A percentile compares a stretch with the other conserved stretches of the same genome.
Conservation (phyloP, 2,797 vertebrate species). For the Sciaenops ocellatus region DNA sequence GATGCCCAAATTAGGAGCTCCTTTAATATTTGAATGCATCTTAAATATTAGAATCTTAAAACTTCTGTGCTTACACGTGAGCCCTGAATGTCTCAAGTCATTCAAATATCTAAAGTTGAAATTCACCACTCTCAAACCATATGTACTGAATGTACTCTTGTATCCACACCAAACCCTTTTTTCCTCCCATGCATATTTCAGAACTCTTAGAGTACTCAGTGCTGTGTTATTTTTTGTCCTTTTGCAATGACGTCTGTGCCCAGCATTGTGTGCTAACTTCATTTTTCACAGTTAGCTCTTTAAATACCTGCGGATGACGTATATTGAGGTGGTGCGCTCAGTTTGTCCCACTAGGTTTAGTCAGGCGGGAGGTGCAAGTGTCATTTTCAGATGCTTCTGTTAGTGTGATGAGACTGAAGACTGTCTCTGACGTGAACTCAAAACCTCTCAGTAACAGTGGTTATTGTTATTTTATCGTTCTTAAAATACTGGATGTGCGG, state of each 20-base stretch:
- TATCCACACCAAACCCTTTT: not conserved
- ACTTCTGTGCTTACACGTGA: not conserved
- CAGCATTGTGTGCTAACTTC: conserved; percentile 32
- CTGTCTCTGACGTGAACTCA: not conserved
- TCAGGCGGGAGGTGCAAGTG: conserved; percentile 16
- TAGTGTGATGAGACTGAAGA: not conserved
- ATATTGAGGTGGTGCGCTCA: not conserved
- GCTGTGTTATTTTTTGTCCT: not conserved
- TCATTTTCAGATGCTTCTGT: conserved; percentile 29
- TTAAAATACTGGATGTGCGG: not conserved
- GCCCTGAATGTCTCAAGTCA: conserved; percentile 16
- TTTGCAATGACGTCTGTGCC: conserved; percentile 22
- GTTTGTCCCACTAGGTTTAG: conserved; percentile 11
- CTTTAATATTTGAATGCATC: conserved; percentile 24
- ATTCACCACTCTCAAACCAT: not conserved
- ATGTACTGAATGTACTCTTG: not conserved
- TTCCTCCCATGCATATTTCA: not conserved
- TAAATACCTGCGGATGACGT: conserved; percentile 63
- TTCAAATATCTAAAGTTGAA: not conserved
- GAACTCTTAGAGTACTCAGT: not conserved
- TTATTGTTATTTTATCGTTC: conserved; percentile 8
- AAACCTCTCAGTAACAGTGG: not conserved
- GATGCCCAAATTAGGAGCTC: not conserved
- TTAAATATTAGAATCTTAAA: not conserved
- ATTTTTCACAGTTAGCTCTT: conserved; percentile 43